A percentile compares a stretch with the other conserved stretches of the same genome.
phyloP scores from a whole-genome alignment of 2,113 vertebrate genomes.

The Thomomys bottae region DNA sequence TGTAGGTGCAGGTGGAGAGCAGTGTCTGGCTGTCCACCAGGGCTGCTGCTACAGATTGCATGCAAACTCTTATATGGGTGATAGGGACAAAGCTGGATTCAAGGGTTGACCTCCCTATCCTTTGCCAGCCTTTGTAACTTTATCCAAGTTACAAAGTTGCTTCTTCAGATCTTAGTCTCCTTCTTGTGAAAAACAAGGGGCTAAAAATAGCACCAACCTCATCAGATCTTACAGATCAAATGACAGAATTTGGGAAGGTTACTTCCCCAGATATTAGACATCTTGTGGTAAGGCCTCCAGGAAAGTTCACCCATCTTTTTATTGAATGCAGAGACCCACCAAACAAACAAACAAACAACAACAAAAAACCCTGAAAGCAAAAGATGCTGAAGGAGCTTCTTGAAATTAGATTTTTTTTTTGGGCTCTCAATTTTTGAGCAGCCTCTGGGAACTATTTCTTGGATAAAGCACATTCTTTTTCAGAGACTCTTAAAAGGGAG shows the following conservation, averaged over 20 bases:
- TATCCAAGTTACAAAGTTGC: background rate
- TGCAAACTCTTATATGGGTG: background rate
- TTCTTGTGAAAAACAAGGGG: background rate
- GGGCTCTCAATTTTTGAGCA: background rate
- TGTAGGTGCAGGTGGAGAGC: background rate
- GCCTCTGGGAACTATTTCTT: slow-evolving; percentile 52
- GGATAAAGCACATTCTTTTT: slow-evolving; percentile 50
- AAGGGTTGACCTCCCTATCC: background rate
- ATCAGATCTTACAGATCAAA: background rate
- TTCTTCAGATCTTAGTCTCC: background rate
- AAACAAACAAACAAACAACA: too few relatives aligned
- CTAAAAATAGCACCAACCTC: background rate
- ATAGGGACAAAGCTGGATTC: background rate
- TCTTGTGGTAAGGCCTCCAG: background rate
- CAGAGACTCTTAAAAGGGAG: background rate
- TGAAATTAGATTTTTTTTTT: slow-evolving; percentile 9
- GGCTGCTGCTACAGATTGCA: background rate
- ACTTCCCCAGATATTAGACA: background rate
- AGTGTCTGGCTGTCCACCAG: background rate
- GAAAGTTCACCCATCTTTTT: background rate
- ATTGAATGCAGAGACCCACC: background rate
- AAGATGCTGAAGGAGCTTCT: slow-evolving; percentile 31
- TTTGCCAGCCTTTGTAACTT: background rate
- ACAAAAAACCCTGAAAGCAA: background rate
- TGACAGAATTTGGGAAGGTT: background rate